A percentile compares a stretch with the other conserved stretches of the same genome.
phyloP scores from a whole-genome alignment of 2,797 vertebrate species.

The Borostomias antarcticus region DNA sequence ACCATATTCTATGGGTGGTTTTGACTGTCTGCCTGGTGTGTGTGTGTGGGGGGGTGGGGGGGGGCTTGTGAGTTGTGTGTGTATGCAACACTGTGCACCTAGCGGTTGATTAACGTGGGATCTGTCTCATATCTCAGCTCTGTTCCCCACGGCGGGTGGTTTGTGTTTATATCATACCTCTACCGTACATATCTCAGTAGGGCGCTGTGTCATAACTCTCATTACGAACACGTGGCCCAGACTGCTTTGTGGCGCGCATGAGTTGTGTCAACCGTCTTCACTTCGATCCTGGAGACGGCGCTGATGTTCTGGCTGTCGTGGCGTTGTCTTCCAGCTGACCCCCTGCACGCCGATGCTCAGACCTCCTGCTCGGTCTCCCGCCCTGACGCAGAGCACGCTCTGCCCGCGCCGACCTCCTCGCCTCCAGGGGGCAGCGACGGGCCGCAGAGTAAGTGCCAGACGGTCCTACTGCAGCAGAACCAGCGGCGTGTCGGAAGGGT shows the following conservation, averaged over 20 bases:
- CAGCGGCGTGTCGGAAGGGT: background rate
- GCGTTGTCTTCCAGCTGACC: slow-evolving; percentile 76
- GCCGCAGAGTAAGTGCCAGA: background rate
- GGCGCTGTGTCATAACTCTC: no score
- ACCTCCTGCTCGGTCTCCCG: slow-evolving; percentile 69
- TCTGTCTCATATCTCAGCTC: background rate
- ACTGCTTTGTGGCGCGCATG: background rate
- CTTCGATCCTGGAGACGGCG: background rate
- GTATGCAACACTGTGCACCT: no score
- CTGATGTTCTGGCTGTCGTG: slow-evolving; percentile 17
- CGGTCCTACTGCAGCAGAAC: background rate
- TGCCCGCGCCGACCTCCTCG: slow-evolving; percentile 69
- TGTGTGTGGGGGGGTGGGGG: no score
- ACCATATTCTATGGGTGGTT: background rate
- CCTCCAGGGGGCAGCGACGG: slow-evolving; percentile 59
- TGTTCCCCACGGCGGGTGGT: no score
- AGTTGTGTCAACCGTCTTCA: background rate
- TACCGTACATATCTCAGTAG: no score
- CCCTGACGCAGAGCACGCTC: slow-evolving; percentile 74
- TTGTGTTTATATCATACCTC: no score
- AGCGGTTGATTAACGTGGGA: background rate
- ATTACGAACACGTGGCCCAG: no score
- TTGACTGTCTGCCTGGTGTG: background rate
- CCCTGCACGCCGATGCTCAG: slow-evolving; percentile 80
- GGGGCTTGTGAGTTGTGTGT: background rate